Evolutionary conservation across 2,797 vertebrate genomes (phyloP).

Genomic region (Centroberyx gerrardi): DNA sequence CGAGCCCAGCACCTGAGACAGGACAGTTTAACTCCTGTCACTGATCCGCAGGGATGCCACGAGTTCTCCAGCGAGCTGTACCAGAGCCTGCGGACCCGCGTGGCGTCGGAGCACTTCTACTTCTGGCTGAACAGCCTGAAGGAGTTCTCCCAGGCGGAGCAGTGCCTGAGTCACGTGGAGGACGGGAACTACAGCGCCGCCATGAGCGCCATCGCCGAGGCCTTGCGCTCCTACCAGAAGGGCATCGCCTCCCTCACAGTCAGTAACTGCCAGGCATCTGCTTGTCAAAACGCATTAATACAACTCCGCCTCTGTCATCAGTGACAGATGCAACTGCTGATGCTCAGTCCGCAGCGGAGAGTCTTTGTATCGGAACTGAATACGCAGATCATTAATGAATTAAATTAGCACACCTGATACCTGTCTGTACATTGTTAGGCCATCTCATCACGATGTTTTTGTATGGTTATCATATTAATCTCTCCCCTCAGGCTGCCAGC

Average conservation of each 20-base stretch:
- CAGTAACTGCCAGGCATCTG: conserved; percentile 68
- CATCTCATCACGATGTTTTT: conserved; percentile 23
- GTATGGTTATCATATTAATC: conserved; percentile 50
- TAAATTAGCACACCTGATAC: conserved; percentile 13
- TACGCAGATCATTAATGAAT: conserved; percentile 21
- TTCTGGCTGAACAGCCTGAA: conserved; percentile 99
- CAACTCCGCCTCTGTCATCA: neutral
- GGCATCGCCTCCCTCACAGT: conserved; percentile 98
- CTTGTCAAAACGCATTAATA: conserved; percentile 48
- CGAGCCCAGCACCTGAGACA: neutral
- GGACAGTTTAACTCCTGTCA: neutral
- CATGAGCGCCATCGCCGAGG: conserved; percentile 94
- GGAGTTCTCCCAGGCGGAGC: conserved; percentile 97
- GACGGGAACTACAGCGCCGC: conserved; percentile 92
- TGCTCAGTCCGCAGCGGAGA: neutral
- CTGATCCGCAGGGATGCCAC: conserved; percentile 91
- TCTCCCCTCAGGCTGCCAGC: conserved; percentile 91
- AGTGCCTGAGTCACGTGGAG: conserved; percentile 91
- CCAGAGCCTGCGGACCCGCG: conserved; percentile 95
- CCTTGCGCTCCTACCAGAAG: conserved; percentile 96
- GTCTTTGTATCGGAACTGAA: neutral
- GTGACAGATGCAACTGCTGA: conserved; percentile 17
- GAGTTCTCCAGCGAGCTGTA: conserved; percentile 97
- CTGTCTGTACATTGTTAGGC: conserved; percentile 27
- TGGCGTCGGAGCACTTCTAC: conserved; percentile 99